A percentile compares a stretch with the other conserved stretches of the same genome.
These are phyloP conservation scores for Oreocharis arfaki DNA, from an alignment of 2,113 vertebrate genomes.

Conservation along the genomic window DNA sequence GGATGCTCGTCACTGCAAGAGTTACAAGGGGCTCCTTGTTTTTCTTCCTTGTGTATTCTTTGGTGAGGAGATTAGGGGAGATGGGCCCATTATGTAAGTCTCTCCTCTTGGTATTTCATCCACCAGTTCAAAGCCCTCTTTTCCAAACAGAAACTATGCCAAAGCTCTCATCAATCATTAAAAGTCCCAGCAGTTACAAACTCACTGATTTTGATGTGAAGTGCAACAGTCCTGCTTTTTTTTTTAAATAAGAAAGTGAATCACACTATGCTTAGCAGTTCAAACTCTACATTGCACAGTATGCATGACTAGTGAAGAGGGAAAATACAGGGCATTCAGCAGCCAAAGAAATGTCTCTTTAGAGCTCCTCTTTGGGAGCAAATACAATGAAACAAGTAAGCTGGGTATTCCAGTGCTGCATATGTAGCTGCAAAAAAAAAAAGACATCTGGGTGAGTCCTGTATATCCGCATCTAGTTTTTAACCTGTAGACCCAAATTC, in stretches of 20 bases:
- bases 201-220: slow-evolving; percentile 42
- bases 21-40: slow-evolving; percentile 55
- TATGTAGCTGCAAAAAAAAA: neutral
- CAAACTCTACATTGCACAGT: neutral
- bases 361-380: neutral
- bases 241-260: slow-evolving; percentile 27
- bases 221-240: neutral
- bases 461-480: neutral
- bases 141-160: slow-evolving; percentile 54
- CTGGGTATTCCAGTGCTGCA: neutral
- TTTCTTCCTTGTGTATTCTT: slow-evolving; percentile 45
- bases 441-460: neutral
- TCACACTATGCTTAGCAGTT: slow-evolving; percentile 3
- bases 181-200: slow-evolving; percentile 45
- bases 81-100: slow-evolving; percentile 7
- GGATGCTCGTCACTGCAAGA: slow-evolving; percentile 24
- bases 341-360: slow-evolving; percentile 15
- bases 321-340: slow-evolving; percentile 21
- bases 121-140: slow-evolving; percentile 50
- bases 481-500: neutral
- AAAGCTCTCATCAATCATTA: slow-evolving; percentile 63
- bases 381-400: slow-evolving; percentile 5
- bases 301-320: slow-evolving; percentile 32
- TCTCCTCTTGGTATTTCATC: slow-evolving; percentile 15
- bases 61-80: slow-evolving; percentile 33